These are phyloP conservation scores for Danio kyathit DNA, from an alignment of 2,797 vertebrate species.

Conservation along the genomic window DNA sequence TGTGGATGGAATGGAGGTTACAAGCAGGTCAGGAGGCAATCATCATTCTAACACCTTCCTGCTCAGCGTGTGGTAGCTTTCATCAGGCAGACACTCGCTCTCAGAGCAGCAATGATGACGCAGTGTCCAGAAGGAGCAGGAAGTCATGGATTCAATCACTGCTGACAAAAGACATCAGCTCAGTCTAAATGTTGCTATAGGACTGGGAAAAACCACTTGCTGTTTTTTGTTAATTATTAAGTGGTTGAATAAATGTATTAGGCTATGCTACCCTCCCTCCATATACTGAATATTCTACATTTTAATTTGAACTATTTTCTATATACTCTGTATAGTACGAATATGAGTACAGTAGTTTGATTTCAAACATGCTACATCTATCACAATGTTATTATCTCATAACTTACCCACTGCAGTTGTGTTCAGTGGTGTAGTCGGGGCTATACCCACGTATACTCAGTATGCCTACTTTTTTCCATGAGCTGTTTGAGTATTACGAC, in stretches of 20 bases:
- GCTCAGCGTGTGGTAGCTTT: constrained; percentile 71
- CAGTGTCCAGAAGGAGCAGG: constrained; percentile 48
- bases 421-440: no score
- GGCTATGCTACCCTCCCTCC: no score
- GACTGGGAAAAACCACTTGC: not conserved
- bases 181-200: constrained; percentile 46
- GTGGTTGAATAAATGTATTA: not conserved
- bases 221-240: not conserved
- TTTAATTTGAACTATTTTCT: no score
- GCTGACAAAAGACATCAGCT: constrained; percentile 41
- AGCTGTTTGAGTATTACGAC: no score
- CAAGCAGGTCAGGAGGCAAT: constrained; percentile 80
- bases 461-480: no score
- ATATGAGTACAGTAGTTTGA: no score
- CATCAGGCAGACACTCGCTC: constrained; percentile 58
- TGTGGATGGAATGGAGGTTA: constrained; percentile 78
- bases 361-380: no score
- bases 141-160: constrained; percentile 40
- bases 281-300: no score
- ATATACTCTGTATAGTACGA: no score
- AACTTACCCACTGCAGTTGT: no score
- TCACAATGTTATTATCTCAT: no score
- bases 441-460: no score
- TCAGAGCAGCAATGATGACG: constrained; percentile 45
- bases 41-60: constrained; percentile 77